Conservation (phyloP, 2,113 vertebrate species). For the Otus sunia region DNA sequence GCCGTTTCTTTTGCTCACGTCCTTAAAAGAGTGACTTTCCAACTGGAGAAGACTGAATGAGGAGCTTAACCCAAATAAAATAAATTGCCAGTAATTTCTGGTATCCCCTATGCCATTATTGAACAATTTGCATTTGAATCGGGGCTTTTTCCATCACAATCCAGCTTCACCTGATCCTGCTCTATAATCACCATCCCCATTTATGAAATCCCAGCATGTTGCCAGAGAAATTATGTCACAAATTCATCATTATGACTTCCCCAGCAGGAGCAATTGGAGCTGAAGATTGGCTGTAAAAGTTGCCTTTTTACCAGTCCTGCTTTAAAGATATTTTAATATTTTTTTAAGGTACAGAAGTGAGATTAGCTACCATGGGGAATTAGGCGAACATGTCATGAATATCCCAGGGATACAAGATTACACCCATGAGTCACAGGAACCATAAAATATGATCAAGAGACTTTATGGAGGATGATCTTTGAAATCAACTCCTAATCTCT, state of each 20-base stretch:
- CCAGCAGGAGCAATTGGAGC: constrained; percentile 63
- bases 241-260: constrained; percentile 65
- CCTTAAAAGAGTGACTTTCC: constrained; percentile 22
- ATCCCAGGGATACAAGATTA: constrained; percentile 50
- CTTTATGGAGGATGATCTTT: constrained; percentile 48
- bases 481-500: constrained; percentile 52
- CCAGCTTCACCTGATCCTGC: constrained; percentile 69
- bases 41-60: constrained; percentile 31
- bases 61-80: constrained; percentile 71
- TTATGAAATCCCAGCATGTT: constrained; percentile 73
- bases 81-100: constrained; percentile 72
- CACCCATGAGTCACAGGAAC: not conserved
- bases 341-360: constrained; percentile 30
- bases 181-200: constrained; percentile 62
- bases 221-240: constrained; percentile 65
- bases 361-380: constrained; percentile 5
- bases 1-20: not conserved
- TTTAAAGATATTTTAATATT: constrained; percentile 34
- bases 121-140: constrained; percentile 73
- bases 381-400: constrained; percentile 24
- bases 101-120: constrained; percentile 66
- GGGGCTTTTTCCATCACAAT: constrained; percentile 61
- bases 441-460: constrained; percentile 58
- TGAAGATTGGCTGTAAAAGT: constrained; percentile 33
- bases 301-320: constrained; percentile 39